phyloP scores from a whole-genome alignment of 2,888 invertebrate genomes.

The Lithosia quadra region DNA sequence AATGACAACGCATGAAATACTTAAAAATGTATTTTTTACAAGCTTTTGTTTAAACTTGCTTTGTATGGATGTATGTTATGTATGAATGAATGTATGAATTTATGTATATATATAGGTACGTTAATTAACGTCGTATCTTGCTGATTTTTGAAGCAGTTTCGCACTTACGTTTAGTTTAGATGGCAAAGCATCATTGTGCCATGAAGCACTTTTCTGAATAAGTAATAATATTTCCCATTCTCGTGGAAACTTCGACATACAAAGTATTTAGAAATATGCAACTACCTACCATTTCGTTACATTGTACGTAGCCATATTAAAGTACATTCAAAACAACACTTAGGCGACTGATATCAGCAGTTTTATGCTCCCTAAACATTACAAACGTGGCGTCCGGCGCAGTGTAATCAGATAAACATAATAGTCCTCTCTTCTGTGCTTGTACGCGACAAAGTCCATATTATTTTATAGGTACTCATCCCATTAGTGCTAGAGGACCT shows the following conservation, averaged over 20 bases:
- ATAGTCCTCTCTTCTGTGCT: constrained; percentile 31
- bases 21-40: no score
- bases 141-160: no score
- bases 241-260: background rate
- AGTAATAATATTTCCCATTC: background rate
- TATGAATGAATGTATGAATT: no score
- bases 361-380: constrained; percentile 34
- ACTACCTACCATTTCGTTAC: background rate
- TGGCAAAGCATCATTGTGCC: background rate
- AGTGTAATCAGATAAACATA: constrained; percentile 42
- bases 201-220: no score
- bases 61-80: no score
- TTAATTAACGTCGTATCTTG: no score
- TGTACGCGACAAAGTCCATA: constrained; percentile 44
- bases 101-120: no score
- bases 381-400: constrained; percentile 24
- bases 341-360: constrained; percentile 18
- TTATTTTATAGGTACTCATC: constrained; percentile 49
- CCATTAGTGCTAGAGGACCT: constrained; percentile 28
- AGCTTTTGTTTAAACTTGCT: no score
- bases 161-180: no score
- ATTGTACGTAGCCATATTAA: constrained; percentile 5
- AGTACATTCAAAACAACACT: constrained; percentile 20
- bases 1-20: no score
- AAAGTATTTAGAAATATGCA: background rate